Percentiles rank a stretch among this genome's conserved stretches.
Evolutionary conservation across 1,140 invertebrate genomes (phyloP).

Genomic region (Contarinia nasturtii): DNA sequence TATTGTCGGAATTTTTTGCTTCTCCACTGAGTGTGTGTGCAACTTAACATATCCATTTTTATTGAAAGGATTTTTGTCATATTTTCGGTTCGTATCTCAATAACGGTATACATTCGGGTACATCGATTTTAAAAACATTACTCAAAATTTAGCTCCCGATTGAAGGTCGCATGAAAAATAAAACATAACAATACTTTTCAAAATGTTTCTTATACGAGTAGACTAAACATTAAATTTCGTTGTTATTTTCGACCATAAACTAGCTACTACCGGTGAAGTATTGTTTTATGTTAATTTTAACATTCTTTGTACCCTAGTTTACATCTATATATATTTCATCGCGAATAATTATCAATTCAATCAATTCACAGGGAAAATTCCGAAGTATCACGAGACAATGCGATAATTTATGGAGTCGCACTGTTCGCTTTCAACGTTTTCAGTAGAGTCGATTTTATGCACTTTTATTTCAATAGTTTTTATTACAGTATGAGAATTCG

Average conservation of each 20-base stretch:
- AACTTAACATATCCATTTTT: no score
- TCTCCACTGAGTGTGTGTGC: not conserved
- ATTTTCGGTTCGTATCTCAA: slow-evolving; percentile 4
- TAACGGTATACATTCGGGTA: no score
- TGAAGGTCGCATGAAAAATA: not conserved
- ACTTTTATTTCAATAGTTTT: slow-evolving; percentile 36
- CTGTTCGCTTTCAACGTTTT: slow-evolving; percentile 30
- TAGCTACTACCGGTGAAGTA: no score
- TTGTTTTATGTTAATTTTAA: no score
- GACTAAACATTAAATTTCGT: no score
- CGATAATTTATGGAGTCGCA: slow-evolving; percentile 34
- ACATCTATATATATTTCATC: no score
- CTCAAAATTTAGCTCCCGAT: not conserved
- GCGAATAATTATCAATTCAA: no score
- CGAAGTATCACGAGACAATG: slow-evolving; percentile 21
- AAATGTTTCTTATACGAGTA: no score
- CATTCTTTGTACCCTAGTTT: no score
- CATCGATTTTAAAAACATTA: no score
- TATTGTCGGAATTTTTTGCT: not conserved
- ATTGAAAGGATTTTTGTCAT: slow-evolving; percentile 1
- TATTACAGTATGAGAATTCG: slow-evolving; percentile 37
- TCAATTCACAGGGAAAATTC: slow-evolving; percentile 5
- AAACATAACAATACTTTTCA: no score
- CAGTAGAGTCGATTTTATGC: slow-evolving; percentile 33
- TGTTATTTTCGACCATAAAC: no score